Evolutionary conservation across 2,113 vertebrate species (phyloP), one percentile per base, ranked within the genome.

Genomic region (Sapayoa aenigma): DNA sequence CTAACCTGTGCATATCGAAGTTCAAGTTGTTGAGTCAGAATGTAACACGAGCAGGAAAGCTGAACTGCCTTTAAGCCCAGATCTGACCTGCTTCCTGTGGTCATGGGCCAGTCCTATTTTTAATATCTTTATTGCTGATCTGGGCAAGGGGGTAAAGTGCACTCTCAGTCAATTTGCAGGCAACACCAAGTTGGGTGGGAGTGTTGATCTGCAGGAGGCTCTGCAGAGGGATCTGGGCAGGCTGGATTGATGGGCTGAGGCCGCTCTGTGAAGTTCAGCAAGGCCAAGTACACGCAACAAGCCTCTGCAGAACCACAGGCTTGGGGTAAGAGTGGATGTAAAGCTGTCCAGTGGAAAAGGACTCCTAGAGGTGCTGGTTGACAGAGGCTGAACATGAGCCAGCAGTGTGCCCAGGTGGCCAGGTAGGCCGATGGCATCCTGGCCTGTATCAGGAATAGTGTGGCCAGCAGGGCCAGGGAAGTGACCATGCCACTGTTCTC

Each of bases 141-240:
- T 35, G n/a, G 13, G 31, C 22, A 18, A 55, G 55, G 35, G 39
- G 41, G 20, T 53, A 0, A 0, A n/a, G 24, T 6, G 11, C 30
- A 53, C 46, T 11, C 53, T 60, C n/a, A 16, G n/a, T 69, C 24
- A 41, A 30, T 69, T 69, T 69, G 25, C 33, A 42, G 69, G 78
- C 4, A 11, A 10, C 39, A 39, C 28, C 7, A 24, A 3, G 6
- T 22, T 55, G 19, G 35, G 11, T 60, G 47, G n/a, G 20, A 62
- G 11, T 5, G 16, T 41, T 76, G 46, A 6, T 47, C 24, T 68
- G 39, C 53, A 47, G 37, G 35, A 63, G 59, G 37, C 59, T 62
- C 59, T 62, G 35, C 37, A 28, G 59, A 39, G 37, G 37, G 25
- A 20, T 20, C 11, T 39, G 25, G 59, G 25, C 59, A 62, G 59